phyloP scores from a whole-genome alignment of 2,888 invertebrate species.

The Sminthurinus aureus region DNA sequence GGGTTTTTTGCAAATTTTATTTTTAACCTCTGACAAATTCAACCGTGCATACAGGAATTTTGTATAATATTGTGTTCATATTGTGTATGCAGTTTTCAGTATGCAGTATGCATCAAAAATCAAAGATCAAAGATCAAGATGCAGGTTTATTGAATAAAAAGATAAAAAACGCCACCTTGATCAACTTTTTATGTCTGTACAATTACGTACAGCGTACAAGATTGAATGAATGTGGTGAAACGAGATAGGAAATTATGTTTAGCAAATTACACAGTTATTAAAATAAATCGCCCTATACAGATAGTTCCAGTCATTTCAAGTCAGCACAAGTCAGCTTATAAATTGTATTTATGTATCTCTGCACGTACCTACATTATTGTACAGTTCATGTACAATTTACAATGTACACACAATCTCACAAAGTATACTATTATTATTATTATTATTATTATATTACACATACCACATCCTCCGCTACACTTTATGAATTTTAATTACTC shows the following conservation, averaged over 20 bases:
- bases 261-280: neutral
- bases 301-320: neutral
- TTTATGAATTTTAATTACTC: conserved; percentile 7
- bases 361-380: neutral
- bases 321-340: neutral
- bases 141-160: no score
- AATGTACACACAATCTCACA: neutral
- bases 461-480: neutral
- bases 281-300: neutral
- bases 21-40: no score
- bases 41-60: no score
- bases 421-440: neutral
- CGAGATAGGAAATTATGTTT: neutral
- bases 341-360: no score
- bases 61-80: no score
- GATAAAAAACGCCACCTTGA: no score
- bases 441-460: neutral
- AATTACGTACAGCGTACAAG: neutral
- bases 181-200: neutral
- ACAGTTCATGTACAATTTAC: neutral
- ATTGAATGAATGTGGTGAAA: neutral
- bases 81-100: no score
- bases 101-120: no score
- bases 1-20: no score
- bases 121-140: no score